Base-by-base conservation (phyloP, 1,140 invertebrate species). In the Drosophila nigromelanica region DNA sequence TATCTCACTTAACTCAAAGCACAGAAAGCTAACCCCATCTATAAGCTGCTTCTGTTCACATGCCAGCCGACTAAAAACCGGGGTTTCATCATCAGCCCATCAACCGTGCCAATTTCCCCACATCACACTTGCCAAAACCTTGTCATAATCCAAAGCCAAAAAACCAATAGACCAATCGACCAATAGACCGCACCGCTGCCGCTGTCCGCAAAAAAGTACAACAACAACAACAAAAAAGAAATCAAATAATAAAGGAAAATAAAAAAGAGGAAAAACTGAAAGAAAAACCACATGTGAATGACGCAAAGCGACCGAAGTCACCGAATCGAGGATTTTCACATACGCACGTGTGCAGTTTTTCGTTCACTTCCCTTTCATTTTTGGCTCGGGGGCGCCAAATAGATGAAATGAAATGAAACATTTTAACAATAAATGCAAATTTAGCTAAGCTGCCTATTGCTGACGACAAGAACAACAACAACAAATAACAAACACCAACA, bases 341-440 rank as follows among this genome's bases (percentile, higher is more conserved):
- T 21, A 72, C 59, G 62, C 78, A 80, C 75, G 77, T 86, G 74
- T 69, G 51, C 63, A 73, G 73, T 86, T 76, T 80, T 72, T 52
- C 52, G 72, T 72, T 59, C 30, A 6, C 30, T 2, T 80, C 63
- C 30, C 42, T 55, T 15, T 50, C 14, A 8, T 58, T 45, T 39
- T 15, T 5, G 43, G 56, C 45, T 62, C 27, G 69, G 40, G 48
- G 52, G 61, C 75, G 59, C 18, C 18, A 87, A 87, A 87, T 81
- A 86, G 73, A 86, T 86, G 71, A 87, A 87, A 85, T 77, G 73
- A 85, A 85, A 87, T 89, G 79, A 89, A 87, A 87, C 83, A 89
- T 87, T 87, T 89, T 82, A 87, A 89, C 83, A 87, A 86, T 86
- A 86, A 86, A 86, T 86, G 82, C 82, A 86, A 86, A 86, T 86